Base-by-base conservation (phyloP, 2,797 vertebrate genomes). In the Melanogrammus aeglefinus region DNA sequence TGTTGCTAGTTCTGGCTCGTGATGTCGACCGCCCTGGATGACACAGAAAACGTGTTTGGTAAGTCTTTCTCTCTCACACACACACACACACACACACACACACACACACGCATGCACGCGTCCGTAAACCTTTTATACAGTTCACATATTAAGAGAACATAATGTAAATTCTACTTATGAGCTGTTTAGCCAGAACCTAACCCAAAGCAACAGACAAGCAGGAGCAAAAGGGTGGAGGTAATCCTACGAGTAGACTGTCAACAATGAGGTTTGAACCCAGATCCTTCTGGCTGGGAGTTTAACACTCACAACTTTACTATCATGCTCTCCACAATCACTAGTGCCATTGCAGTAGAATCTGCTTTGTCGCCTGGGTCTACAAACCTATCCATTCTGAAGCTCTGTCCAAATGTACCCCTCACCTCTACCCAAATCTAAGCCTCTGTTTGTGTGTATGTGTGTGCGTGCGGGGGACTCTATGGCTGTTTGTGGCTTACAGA, bases 1-100 rank as follows among this genome's bases (percentile, higher is more conserved):
- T 80, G 24, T 78, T 29, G 77, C n/a, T 79, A 90, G 87, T 47
- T 73, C 71, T 77, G 8, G 75, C 82, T 83, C 86, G 82, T 47
- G 83, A 91, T 90, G 88, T 89, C 89, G 81, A 77, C 81, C 3
- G 51, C 76, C 74, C 80, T 90, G 27, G 92, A 91, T 0, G 92
- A 94, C 27, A 81, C 84, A 0, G 93, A 93, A 77, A 89, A 72
- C 77, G 92, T 92, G 51, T 93, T 94, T 8, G 91, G 92, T 94
- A 84, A 91, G 91, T 87, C 27, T 3, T 66, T 21, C 35, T 21
- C 16, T 41, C 77, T 39, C 72, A 16, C 72, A 44, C 63, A 70
- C 35, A 70, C 13, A 44, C 9, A 24, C 73, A 74, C 35, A 70
- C 13, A 44, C 9, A 24, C 73, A 74, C n/a, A n/a, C 72, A 16